Percentiles rank a stretch among this genome's conserved stretches.
Conservation (phyloP, 2,113 vertebrate genomes). For the Zootoca vivipara region DNA sequence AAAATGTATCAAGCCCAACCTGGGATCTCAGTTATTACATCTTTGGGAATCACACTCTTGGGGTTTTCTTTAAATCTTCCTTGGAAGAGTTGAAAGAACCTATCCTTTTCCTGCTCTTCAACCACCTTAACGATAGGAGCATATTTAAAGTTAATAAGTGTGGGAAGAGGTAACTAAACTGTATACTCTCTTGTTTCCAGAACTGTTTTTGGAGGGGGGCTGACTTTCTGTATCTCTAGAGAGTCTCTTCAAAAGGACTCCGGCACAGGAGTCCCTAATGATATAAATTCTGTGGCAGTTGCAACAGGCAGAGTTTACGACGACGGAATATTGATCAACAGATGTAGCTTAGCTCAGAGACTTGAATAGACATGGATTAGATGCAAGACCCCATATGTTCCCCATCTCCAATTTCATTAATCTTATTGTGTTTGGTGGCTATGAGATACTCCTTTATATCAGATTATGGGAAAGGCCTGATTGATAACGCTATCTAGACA, state of each 20-base stretch:
- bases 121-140: no score
- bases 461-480: slow-evolving; percentile 26
- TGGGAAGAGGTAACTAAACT: not conserved
- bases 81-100: not conserved
- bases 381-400: slow-evolving; percentile 24
- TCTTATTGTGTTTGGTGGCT: slow-evolving; percentile 36
- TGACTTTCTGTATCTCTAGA: slow-evolving; percentile 1
- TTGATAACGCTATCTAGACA: slow-evolving; percentile 22
- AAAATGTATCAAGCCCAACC: no score
- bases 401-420: slow-evolving; percentile 31
- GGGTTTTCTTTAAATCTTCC: not conserved
- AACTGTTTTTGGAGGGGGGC: not conserved
- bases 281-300: slow-evolving; percentile 6
- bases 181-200: not conserved
- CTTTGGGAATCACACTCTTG: not conserved
- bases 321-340: slow-evolving; percentile 33
- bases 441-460: slow-evolving; percentile 13
- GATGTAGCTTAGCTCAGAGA: slow-evolving; percentile 26
- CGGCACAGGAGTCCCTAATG: not conserved
- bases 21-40: not conserved
- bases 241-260: not conserved
- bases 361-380: slow-evolving; percentile 21
- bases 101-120: not conserved
- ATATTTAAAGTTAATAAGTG: slow-evolving; percentile 2
- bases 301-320: slow-evolving; percentile 10